phyloP scores from a whole-genome alignment of 2,113 vertebrate genomes.

The Microtus ochrogaster region DNA sequence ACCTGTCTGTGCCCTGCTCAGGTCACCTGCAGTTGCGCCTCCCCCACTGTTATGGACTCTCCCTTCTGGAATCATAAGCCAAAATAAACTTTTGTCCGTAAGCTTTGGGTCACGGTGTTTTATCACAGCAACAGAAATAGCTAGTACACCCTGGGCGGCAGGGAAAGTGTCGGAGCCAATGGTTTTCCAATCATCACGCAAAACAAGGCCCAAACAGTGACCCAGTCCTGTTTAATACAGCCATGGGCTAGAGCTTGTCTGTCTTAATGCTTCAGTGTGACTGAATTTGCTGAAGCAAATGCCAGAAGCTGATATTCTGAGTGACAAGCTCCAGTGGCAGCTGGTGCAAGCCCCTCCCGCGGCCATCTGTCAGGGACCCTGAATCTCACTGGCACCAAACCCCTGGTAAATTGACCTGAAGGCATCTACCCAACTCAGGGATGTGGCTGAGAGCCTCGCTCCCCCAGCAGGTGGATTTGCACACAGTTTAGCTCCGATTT shows the following conservation, averaged over 20 bases:
- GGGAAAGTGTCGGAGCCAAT: neutral
- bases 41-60: neutral
- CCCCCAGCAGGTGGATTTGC: neutral
- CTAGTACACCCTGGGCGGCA: neutral
- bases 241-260: neutral
- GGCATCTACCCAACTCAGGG: neutral
- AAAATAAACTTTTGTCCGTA: neutral
- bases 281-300: neutral
- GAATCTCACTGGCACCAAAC: neutral
- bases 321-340: neutral
- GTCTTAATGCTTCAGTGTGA: neutral
- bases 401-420: neutral
- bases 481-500: conserved; percentile 36
- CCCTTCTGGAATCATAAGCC: neutral
- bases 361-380: neutral
- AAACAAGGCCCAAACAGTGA: neutral
- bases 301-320: neutral
- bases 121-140: neutral
- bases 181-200: neutral
- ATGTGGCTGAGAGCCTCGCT: neutral
- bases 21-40: neutral
- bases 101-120: neutral
- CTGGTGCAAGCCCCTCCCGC: neutral
- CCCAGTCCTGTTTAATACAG: neutral
- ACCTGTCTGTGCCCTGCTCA: neutral